Evolutionary conservation across 2,113 vertebrate species (phyloP).

Genomic region (Hyperopisus bebe): DNA sequence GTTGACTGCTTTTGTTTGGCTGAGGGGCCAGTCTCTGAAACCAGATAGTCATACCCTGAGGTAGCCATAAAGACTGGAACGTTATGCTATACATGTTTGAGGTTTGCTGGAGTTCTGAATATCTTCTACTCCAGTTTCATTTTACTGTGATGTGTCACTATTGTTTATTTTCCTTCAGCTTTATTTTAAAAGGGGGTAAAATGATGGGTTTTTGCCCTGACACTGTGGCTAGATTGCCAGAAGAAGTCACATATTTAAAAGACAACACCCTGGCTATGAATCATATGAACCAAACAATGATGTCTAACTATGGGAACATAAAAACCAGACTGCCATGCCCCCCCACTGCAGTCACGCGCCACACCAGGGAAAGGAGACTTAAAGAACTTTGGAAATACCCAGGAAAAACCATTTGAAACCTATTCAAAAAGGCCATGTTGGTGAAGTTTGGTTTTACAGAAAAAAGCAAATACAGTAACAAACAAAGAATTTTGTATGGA

Average conservation of each 20-base stretch:
- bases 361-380: neutral
- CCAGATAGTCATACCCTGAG: neutral
- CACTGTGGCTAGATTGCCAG: neutral
- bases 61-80: neutral
- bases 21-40: neutral
- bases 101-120: neutral
- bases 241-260: constrained; percentile 7
- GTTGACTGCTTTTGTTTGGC: neutral
- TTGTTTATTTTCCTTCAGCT: constrained; percentile 7
- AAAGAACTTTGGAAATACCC: neutral
- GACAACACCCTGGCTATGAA: neutral
- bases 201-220: neutral
- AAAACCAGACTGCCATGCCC: neutral
- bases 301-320: neutral
- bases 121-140: neutral
- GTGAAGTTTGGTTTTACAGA: constrained; percentile 10
- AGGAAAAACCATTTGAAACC: neutral
- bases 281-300: constrained; percentile 9
- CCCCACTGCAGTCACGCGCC: neutral
- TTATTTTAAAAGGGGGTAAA: neutral
- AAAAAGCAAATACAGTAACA: neutral
- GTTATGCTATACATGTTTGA: neutral
- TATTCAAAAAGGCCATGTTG: neutral
- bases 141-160: neutral
- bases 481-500: neutral